phyloP scores from a whole-genome alignment of 2,888 invertebrate genomes.

The Chymomyza fuscimana region DNA sequence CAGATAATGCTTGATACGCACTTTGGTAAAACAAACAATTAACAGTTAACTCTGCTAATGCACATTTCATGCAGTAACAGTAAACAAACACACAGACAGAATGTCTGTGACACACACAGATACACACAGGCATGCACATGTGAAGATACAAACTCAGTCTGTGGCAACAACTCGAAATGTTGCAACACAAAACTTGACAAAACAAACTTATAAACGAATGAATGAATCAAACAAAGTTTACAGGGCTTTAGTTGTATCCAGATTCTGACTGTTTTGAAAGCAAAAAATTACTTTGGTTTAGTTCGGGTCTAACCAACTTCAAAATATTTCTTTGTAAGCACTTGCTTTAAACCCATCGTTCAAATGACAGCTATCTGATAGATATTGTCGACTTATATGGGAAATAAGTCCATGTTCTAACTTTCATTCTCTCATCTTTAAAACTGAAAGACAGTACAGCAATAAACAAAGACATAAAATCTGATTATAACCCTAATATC shows the following conservation, averaged over 20 bases:
- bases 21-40: conserved; percentile 49
- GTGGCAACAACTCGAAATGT: not conserved
- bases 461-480: too few species aligned
- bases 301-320: too few species aligned
- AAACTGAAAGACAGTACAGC: too few species aligned
- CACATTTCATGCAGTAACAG: conserved; percentile 66
- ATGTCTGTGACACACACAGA: not conserved
- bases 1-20: not conserved
- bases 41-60: conserved; percentile 62
- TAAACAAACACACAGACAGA: conserved; percentile 34
- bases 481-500: too few species aligned
- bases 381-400: too few species aligned
- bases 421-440: too few species aligned
- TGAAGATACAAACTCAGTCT: not conserved
- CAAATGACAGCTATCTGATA: too few species aligned
- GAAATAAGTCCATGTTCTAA: too few species aligned
- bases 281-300: not conserved
- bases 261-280: not conserved
- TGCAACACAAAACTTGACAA: conserved; percentile 34
- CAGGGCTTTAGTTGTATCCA: conserved; percentile 22
- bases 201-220: conserved; percentile 59
- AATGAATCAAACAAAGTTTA: conserved; percentile 61
- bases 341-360: too few species aligned
- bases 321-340: too few species aligned
- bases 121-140: not conserved